Evolutionary conservation across 2,888 invertebrate species (phyloP).

Genomic region (Apodemia duryi): DNA sequence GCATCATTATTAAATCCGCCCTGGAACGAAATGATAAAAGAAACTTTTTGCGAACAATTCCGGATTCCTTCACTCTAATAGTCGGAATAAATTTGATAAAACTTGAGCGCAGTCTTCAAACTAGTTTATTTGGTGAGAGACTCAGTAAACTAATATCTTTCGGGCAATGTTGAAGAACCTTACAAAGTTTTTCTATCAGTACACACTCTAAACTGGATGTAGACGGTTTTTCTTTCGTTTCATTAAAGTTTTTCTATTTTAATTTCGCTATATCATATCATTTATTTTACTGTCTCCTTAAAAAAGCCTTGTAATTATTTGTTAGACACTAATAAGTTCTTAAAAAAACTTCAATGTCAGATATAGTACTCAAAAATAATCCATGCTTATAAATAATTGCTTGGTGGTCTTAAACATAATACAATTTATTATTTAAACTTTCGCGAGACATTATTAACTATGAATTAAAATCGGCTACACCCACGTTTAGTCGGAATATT

Average conservation of each 20-base stretch:
- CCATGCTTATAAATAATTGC: no score
- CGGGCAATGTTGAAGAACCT: constrained; percentile 18
- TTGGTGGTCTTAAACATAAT: no score
- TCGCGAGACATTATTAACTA: no score
- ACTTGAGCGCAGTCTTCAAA: constrained; percentile 34
- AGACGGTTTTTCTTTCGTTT: not conserved
- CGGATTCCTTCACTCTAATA: constrained; percentile 39
- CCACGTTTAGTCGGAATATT: no score
- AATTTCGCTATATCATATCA: not conserved
- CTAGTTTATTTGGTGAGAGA: constrained; percentile 39
- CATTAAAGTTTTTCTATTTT: constrained; percentile 14
- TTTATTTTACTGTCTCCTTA: not conserved
- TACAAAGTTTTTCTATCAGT: constrained; percentile 33
- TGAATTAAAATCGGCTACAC: no score
- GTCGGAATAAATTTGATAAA: constrained; percentile 52
- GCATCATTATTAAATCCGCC: constrained; percentile 1
- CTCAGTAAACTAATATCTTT: constrained; percentile 35
- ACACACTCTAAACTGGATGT: constrained; percentile 16
- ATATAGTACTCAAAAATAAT: no score
- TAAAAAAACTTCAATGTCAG: no score
- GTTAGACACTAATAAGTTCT: not conserved
- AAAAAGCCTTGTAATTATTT: not conserved
- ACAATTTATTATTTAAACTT: no score
- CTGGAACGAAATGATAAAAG: constrained; percentile 22
- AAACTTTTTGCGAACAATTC: constrained; percentile 33